phyloP scores from a whole-genome alignment of 2,113 vertebrate genomes.

The Onychostoma macrolepis region DNA sequence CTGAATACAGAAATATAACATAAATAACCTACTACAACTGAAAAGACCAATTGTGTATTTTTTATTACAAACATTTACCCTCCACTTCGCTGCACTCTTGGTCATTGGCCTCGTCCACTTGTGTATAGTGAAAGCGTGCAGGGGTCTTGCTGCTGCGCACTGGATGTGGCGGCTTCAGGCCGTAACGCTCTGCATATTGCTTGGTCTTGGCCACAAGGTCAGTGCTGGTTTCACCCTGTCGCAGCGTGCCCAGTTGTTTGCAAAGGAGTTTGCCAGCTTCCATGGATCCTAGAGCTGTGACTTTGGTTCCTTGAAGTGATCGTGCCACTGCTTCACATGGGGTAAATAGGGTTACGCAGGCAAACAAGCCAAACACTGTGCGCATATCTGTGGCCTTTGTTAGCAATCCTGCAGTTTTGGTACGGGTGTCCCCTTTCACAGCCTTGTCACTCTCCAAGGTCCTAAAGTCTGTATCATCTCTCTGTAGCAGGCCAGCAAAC shows the following conservation, averaged over 20 bases:
- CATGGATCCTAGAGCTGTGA: not conserved
- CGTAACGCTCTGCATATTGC: conserved; percentile 1
- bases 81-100: too few relatives aligned
- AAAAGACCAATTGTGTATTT: too few relatives aligned
- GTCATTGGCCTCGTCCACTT: too few relatives aligned
- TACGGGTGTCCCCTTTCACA: conserved; percentile 5
- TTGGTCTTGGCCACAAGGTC: conserved; percentile 26
- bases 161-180: conserved; percentile 32
- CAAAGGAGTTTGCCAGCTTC: conserved; percentile 11
- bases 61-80: too few relatives aligned
- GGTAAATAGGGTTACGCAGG: conserved; percentile 19
- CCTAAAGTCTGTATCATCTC: conserved; percentile 34
- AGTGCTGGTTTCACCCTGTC: conserved; percentile 5
- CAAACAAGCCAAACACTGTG: conserved; percentile 24
- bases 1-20: too few relatives aligned
- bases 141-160: conserved; percentile 22
- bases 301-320: conserved; percentile 11
- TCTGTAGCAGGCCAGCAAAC: not conserved
- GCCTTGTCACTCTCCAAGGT: conserved; percentile 23
- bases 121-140: not conserved
- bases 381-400: conserved; percentile 2
- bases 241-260: conserved; percentile 14
- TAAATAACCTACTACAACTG: too few relatives aligned
- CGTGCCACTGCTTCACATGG: conserved; percentile 35
- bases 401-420: conserved; percentile 23